Conservation (phyloP, 2,113 vertebrate genomes). For the Callocephalon fimbriatum region DNA sequence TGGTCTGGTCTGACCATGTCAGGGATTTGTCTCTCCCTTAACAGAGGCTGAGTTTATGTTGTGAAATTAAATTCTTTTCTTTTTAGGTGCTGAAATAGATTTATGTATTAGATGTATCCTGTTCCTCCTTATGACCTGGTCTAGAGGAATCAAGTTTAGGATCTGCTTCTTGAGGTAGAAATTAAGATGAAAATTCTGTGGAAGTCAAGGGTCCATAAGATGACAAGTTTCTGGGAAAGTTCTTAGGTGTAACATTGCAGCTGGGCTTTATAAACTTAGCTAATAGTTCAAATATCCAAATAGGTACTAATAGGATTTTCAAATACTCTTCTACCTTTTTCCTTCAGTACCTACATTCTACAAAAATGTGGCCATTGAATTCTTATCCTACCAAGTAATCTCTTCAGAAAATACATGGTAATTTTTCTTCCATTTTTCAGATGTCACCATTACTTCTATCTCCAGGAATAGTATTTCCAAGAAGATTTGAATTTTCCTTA, state of each 20-base stretch:
- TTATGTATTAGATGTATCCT: fast-evolving
- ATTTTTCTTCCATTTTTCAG: neutral
- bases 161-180: neutral
- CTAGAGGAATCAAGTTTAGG: fast-evolving
- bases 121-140: neutral
- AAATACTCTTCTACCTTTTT: no score
- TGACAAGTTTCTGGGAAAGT: fast-evolving
- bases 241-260: neutral
- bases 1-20: neutral
- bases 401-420: neutral
- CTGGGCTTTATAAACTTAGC: neutral
- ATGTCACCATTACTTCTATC: neutral
- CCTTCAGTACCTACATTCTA: neutral
- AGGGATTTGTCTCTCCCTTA: neutral
- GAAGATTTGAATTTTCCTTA: neutral
- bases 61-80: neutral
- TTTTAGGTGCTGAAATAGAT: neutral
- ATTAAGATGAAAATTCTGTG: neutral
- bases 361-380: fast-evolving
- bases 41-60: neutral
- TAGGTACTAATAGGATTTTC: neutral
- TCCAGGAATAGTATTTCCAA: neutral
- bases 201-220: neutral
- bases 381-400: neutral
- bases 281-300: neutral